These are phyloP conservation scores for Automeris io DNA, from an alignment of 2,888 invertebrate species.

Conservation along the genomic window DNA sequence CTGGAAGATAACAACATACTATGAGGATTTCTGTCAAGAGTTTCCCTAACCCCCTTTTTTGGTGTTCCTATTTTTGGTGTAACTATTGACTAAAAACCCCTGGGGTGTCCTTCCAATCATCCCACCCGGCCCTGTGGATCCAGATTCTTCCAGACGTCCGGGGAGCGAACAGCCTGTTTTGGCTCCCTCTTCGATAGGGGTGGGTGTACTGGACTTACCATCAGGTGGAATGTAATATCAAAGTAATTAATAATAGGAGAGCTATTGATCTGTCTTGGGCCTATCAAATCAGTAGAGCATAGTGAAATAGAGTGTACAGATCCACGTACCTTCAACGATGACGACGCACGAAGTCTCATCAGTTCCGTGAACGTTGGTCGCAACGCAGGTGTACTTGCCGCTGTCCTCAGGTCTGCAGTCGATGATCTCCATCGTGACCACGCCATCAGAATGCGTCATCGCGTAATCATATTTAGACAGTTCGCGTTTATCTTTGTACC, in stretches of 20 bases:
- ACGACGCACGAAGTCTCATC: constrained; percentile 97
- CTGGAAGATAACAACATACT: constrained; percentile 45
- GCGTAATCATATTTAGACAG: constrained; percentile 93
- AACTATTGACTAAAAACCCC: too few relatives aligned
- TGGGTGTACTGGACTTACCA: too few relatives aligned
- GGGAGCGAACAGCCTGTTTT: too few relatives aligned
- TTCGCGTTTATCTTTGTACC: constrained; percentile 92
- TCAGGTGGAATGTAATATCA: too few relatives aligned
- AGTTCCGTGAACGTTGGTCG: constrained; percentile 94
- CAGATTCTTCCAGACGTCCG: too few relatives aligned
- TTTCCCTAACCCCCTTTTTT: constrained; percentile 92
- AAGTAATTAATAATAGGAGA: too few relatives aligned
- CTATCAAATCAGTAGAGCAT: too few relatives aligned
- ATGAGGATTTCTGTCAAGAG: constrained; percentile 79
- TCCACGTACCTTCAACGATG: constrained; percentile 90
- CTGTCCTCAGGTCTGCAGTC: constrained; percentile 96
- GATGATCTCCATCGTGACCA: constrained; percentile 97
- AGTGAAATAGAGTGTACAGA: neutral
- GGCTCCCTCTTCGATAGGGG: too few relatives aligned
- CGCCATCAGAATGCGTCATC: constrained; percentile 95
- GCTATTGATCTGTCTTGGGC: too few relatives aligned
- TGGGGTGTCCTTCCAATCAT: too few relatives aligned
- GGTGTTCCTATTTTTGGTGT: too few relatives aligned
- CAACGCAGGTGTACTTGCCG: constrained; percentile 96
- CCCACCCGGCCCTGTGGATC: too few relatives aligned